phyloP scores from a whole-genome alignment of 2,797 vertebrate genomes.

The Manis pentadactyla region DNA sequence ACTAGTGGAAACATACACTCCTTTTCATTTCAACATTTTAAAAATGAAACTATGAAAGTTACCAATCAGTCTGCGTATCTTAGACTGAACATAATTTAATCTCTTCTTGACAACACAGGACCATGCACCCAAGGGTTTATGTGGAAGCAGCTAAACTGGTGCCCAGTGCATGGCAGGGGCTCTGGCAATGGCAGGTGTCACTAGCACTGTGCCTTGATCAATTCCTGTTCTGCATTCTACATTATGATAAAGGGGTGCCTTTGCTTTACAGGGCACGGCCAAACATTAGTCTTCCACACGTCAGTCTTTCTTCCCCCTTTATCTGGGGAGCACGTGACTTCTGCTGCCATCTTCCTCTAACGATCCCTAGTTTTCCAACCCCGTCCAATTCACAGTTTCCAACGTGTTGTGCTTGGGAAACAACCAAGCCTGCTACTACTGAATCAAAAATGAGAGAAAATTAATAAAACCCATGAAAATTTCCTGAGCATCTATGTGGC shows the following conservation, averaged over 20 bases:
- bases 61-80: neutral
- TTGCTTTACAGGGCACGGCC: neutral
- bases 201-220: neutral
- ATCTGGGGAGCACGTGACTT: neutral
- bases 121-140: neutral
- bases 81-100: neutral
- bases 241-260: neutral
- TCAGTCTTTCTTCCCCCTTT: no score
- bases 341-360: neutral
- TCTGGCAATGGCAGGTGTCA: accelerated
- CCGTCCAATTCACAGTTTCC: neutral
- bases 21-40: neutral
- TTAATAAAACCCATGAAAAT: neutral
- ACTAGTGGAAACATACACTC: neutral
- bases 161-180: neutral
- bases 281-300: neutral
- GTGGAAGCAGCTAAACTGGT: neutral
- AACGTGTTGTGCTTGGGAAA: neutral
- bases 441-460: neutral
- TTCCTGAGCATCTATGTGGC: neutral
- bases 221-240: neutral
- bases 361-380: neutral
- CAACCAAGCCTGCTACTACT: neutral
- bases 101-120: neutral
- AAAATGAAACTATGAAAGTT: neutral